phyloP scores from a whole-genome alignment of 2,888 invertebrate species.

The Mallateleia sp. region DNA sequence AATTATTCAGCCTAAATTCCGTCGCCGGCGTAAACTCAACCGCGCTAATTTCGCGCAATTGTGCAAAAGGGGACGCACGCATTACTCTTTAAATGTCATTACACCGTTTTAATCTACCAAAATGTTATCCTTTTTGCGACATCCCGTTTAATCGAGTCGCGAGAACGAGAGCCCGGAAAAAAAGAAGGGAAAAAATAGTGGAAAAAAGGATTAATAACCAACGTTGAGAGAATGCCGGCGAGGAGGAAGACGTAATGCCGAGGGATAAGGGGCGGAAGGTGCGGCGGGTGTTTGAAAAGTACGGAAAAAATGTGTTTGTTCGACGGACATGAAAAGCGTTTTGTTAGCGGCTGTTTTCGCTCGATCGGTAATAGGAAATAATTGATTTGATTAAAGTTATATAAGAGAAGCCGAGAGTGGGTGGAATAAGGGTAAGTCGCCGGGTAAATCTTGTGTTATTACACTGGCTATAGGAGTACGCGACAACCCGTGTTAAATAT shows the following conservation, averaged over 20 bases:
- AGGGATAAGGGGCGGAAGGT: background rate
- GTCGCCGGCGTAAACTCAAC: slow-evolving; percentile 28
- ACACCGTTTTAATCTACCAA: slow-evolving; percentile 19
- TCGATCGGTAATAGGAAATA: slow-evolving; percentile 55
- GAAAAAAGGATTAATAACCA: background rate
- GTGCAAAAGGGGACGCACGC: slow-evolving; percentile 17
- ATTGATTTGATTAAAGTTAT: slow-evolving; percentile 68
- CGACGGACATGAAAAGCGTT: slow-evolving; percentile 15
- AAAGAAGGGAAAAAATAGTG: background rate
- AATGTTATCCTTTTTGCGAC: slow-evolving; percentile 13
- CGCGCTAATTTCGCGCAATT: slow-evolving; percentile 31
- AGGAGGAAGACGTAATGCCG: too few species aligned
- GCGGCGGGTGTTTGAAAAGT: background rate
- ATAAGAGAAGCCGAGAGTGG: slow-evolving; percentile 58
- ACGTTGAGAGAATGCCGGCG: too few species aligned
- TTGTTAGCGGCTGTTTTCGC: slow-evolving; percentile 19
- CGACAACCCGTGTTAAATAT: slow-evolving; percentile 22
- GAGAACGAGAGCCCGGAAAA: background rate
- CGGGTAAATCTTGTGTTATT: slow-evolving; percentile 43
- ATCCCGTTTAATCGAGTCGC: background rate
- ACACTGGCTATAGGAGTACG: slow-evolving; percentile 28
- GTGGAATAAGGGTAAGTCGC: slow-evolving; percentile 57
- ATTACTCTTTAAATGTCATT: slow-evolving; percentile 34
- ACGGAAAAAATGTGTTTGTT: slow-evolving; percentile 14
- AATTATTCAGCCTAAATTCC: slow-evolving; percentile 46